A percentile compares a stretch with the other conserved stretches of the same genome.
These are phyloP conservation scores for Halesus radiatus DNA, from an alignment of 1,140 invertebrate species.

Conservation along the genomic window DNA sequence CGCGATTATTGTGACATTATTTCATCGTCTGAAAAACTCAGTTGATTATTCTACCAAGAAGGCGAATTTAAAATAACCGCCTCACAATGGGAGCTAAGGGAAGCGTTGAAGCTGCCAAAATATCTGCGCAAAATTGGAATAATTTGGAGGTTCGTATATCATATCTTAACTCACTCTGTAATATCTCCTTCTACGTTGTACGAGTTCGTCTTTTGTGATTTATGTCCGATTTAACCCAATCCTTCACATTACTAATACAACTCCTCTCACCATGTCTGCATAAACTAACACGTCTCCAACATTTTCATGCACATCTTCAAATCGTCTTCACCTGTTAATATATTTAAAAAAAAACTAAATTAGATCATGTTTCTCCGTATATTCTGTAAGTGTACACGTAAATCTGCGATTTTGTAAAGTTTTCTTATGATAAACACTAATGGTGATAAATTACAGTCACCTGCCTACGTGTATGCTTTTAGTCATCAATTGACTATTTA, in stretches of 20 bases:
- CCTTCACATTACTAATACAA: background rate
- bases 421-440: no score
- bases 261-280: no score
- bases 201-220: conserved; percentile 14
- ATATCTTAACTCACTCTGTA: background rate
- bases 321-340: no score
- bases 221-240: background rate
- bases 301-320: no score
- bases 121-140: conserved; percentile 81
- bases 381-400: no score
- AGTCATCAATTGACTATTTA: no score
- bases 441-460: no score
- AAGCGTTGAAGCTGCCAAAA: conserved; percentile 80
- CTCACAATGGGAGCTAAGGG: conserved; percentile 78
- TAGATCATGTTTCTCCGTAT: no score
- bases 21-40: conserved; percentile 5
- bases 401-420: no score
- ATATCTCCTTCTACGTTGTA: conserved; percentile 4
- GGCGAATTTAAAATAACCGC: conserved; percentile 24
- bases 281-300: no score
- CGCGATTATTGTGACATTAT: conserved; percentile 22
- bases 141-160: conserved; percentile 78
- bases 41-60: conserved; percentile 32
- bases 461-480: no score
- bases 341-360: no score